These are phyloP conservation scores for Bellardia bayeri DNA, from an alignment of 2,888 invertebrate species.

Conservation along the genomic window DNA sequence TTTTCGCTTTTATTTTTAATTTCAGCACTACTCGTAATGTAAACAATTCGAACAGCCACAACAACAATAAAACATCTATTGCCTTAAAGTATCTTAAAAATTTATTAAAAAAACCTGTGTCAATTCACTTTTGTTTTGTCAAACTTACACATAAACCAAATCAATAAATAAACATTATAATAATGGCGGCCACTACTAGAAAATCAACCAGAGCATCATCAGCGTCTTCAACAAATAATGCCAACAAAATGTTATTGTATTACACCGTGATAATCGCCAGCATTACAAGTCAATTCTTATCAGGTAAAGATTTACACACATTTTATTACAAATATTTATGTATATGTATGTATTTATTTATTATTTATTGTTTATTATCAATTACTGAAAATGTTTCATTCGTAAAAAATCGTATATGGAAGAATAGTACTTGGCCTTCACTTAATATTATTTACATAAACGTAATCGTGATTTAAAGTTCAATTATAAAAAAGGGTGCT, in stretches of 20 bases:
- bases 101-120: conserved; percentile 6
- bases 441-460: neutral
- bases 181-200: conserved; percentile 55
- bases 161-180: conserved; percentile 4
- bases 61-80: conserved; percentile 40
- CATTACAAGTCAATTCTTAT: conserved; percentile 79
- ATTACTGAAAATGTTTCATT: neutral
- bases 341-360: too few relatives aligned
- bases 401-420: neutral
- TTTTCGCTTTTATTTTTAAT: conserved; percentile 33
- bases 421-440: neutral
- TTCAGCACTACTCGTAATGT: conserved; percentile 55
- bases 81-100: conserved; percentile 37
- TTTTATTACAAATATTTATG: conserved; percentile 31
- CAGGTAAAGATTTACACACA: conserved; percentile 78
- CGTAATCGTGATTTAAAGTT: too few relatives aligned
- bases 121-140: conserved; percentile 31
- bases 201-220: conserved; percentile 23
- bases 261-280: conserved; percentile 78
- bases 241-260: conserved; percentile 73
- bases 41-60: conserved; percentile 46
- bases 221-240: conserved; percentile 65
- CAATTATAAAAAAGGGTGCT: too few relatives aligned
- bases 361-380: neutral
- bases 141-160: neutral